Evolutionary conservation across 2,888 invertebrate genomes (phyloP), one percentile per base, ranked within the genome.

Genomic region (Lasioglossum zephyrum): DNA sequence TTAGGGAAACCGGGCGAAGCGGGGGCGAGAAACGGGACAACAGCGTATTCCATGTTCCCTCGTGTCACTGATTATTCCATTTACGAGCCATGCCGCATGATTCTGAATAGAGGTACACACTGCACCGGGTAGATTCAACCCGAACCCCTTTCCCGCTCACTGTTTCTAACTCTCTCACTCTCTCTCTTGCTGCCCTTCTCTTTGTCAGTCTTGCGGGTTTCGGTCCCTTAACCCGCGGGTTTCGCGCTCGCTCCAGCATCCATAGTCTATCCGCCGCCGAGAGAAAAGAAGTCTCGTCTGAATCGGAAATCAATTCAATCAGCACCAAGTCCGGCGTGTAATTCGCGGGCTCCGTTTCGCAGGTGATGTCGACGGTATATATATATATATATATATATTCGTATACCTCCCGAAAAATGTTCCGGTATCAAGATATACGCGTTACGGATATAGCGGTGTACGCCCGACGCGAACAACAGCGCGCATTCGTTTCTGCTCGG

Each of bases 31-130:
- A 90, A 87, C 87, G 88, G 90, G 91, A 92, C 92, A 93, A 93
- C 91, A 89, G 91, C 90, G 91, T 91, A 91, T 92, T 92, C 92
- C 90, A 79, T 91, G 91, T 91, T 92, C 92, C 91, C 92, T 90
- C 93, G 92, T 93, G 92, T 93, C 93, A 92, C 94, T 93, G 93
- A 93, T 94, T 93, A 93, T 93, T 93, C 93, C 93, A 93, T 93
- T 93, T 93, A 91, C 91, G 88, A 92, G 89, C 90, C 91, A 89
- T 91, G 91, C 92, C 90, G 92, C 90, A 91, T 91, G 92, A 92
- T 90, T 93, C 90, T 93, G 92, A 93, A 93, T 93, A 92, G 91
- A 80, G 88, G 87, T 91, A 84, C 92, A 89, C 88, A 85, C 85
- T 82, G 85, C 79, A 80, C 84, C 74, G 81, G 72, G 84, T 81